Conservation (phyloP, 1,140 invertebrate genomes). For the Lordiphosa stackelbergi region DNA sequence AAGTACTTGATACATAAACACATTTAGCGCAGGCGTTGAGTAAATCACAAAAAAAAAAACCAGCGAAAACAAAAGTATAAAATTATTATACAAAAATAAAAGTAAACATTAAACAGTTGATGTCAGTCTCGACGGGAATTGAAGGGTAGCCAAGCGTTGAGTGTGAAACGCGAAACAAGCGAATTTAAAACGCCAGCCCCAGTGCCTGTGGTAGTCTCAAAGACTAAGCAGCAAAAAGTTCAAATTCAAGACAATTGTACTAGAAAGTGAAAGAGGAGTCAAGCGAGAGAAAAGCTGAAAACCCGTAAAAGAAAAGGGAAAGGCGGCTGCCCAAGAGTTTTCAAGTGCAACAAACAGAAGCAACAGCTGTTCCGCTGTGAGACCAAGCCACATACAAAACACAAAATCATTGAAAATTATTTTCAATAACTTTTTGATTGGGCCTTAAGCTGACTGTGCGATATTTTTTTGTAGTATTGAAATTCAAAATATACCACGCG, state of each 20-base stretch:
- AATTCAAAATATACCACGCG: constrained; percentile 49
- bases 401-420: constrained; percentile 56
- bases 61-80: constrained; percentile 47
- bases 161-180: constrained; percentile 59
- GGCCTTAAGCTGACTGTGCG: constrained; percentile 54
- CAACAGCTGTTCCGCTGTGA: constrained; percentile 51
- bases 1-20: constrained; percentile 39
- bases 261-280: constrained; percentile 64
- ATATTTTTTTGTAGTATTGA: constrained; percentile 37
- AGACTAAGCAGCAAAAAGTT: constrained; percentile 51
- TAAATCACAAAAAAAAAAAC: constrained; percentile 23
- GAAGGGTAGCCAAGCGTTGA: constrained; percentile 64
- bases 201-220: constrained; percentile 41
- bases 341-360: constrained; percentile 53
- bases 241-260: constrained; percentile 50
- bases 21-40: constrained; percentile 40
- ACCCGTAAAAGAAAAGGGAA: constrained; percentile 47
- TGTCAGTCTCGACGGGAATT: constrained; percentile 41
- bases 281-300: constrained; percentile 26
- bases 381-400: not conserved
- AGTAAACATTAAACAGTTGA: constrained; percentile 42
- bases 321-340: constrained; percentile 28
- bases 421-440: constrained; percentile 50
- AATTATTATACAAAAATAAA: constrained; percentile 39
- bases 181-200: constrained; percentile 38